Evolutionary conservation across 2,888 invertebrate species (phyloP), one percentile per base, ranked within the genome.

Genomic region (Lithodes maja): DNA sequence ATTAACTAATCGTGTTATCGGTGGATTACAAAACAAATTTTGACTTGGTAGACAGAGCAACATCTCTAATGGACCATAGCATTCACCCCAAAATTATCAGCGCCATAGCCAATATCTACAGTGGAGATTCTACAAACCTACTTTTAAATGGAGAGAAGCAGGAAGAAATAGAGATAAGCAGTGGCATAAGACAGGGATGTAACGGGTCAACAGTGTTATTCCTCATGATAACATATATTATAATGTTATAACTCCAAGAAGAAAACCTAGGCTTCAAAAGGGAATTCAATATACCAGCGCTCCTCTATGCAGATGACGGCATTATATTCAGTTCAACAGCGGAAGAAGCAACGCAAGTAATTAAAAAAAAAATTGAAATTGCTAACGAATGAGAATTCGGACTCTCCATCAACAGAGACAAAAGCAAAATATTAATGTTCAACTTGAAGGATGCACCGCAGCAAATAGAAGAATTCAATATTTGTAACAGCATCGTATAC

Each of bases 401-500:
- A 15, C 33, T 74, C 7, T 74, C 74, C 74, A 74, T 74, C 5
- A 74, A 74, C n/a, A 74, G n/a, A 74, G 74, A 33, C 33, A 33
- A 33, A 0, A 33, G 33, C 33, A 33, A 33, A 33, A 33, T 33
- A 33, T 33, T 33, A 74, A 15, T 74, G 5, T 74, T 74, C 74
- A 74, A 74, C n/a, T 15, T 74, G 74, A 74, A 15, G n/a, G 74
- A 74, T 15, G n/a, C 74, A 74, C 74, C 74, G n/a, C 74, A 74
- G n/a, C n/a, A 74, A 17, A 74, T 74, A 17, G 74, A 74, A 74
- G 7, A n/a, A 74, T 17, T 74, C 5, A 5, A 15, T 15, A n/a
- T 74, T n/a, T 74, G n/a, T 1, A n/a, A 74, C 15, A 1, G n/a
- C 7, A 61, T 61, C 5, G 12, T 12, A 61, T 61, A 61, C 61